Evolutionary conservation across 2,888 invertebrate species (phyloP).

Genomic region (Tinea semifulvella): DNA sequence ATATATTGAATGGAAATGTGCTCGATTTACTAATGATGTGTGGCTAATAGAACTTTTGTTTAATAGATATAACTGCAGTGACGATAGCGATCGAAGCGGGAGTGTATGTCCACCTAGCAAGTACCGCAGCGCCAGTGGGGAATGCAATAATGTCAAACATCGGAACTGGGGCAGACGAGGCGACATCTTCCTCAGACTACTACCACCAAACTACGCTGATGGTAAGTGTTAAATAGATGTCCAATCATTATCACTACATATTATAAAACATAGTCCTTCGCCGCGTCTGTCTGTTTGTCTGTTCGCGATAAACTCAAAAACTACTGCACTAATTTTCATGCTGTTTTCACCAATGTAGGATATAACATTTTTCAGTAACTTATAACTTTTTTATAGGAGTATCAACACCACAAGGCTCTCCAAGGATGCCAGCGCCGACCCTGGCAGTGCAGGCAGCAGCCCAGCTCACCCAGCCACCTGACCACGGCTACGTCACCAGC

Average conservation of each 20-base stretch:
- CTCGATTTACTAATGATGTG: too few species aligned
- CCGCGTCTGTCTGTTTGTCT: too few species aligned
- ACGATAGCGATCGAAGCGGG: slow-evolving; percentile 44
- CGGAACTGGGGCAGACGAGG: slow-evolving; percentile 85
- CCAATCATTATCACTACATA: too few species aligned
- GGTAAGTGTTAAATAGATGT: slow-evolving; percentile 65
- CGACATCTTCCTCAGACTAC: slow-evolving; percentile 76
- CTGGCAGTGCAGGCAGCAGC: slow-evolving; percentile 65
- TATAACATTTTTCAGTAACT: too few species aligned
- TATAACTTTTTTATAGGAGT: slow-evolving; percentile 31
- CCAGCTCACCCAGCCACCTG: slow-evolving; percentile 61
- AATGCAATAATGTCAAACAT: slow-evolving; percentile 89
- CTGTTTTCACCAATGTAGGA: too few species aligned
- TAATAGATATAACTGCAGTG: slow-evolving; percentile 47
- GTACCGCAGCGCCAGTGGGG: slow-evolving; percentile 81
- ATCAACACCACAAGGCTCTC: slow-evolving; percentile 53
- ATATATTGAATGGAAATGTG: too few species aligned
- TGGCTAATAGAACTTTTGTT: slow-evolving; percentile 13
- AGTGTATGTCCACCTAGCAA: slow-evolving; percentile 82
- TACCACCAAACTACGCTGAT: slow-evolving; percentile 78
- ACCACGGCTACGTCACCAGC: slow-evolving; percentile 80
- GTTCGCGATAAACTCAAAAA: too few species aligned
- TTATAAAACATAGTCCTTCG: too few species aligned
- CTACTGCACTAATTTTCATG: too few species aligned
- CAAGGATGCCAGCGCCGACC: slow-evolving; percentile 69